Conservation (phyloP, 2,888 invertebrate genomes). For the Brachyptera risi region DNA sequence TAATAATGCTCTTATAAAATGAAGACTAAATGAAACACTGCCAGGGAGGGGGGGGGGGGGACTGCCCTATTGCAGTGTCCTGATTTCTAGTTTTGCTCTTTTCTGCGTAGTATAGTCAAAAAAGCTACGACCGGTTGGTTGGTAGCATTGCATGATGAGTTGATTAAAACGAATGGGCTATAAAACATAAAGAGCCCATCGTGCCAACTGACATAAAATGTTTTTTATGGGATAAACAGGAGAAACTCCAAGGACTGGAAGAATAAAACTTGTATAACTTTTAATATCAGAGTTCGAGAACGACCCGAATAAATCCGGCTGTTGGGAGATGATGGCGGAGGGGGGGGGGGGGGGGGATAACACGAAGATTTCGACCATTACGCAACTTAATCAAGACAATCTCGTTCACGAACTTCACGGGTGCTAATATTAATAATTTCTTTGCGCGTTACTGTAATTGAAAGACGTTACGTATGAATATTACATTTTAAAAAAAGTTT, state of each 20-base stretch:
- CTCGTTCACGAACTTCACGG: too few species aligned
- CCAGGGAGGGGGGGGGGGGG: neutral
- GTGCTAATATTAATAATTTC: too few species aligned
- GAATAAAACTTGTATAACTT: neutral
- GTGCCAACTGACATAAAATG: constrained; percentile 2
- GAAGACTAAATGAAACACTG: neutral
- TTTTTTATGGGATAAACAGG: neutral
- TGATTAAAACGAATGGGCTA: constrained; percentile 6
- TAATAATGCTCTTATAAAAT: neutral
- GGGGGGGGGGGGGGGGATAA: too few species aligned
- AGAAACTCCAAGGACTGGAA: neutral
- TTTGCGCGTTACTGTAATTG: too few species aligned
- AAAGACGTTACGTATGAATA: too few species aligned
- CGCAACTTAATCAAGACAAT: too few species aligned
- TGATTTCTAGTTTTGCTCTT: neutral
- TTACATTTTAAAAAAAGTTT: too few species aligned
- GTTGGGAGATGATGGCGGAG: too few species aligned
- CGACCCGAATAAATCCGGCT: neutral
- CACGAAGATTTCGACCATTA: too few species aligned
- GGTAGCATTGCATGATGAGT: neutral
- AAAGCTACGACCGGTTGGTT: neutral
- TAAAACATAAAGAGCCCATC: neutral
- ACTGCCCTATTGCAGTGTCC: neutral
- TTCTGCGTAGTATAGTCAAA: neutral
- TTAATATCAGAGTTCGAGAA: neutral